Evolutionary conservation across 2,113 vertebrate species (phyloP), one percentile per base, ranked within the genome.

Genomic region (Heloderma charlesbogerti): DNA sequence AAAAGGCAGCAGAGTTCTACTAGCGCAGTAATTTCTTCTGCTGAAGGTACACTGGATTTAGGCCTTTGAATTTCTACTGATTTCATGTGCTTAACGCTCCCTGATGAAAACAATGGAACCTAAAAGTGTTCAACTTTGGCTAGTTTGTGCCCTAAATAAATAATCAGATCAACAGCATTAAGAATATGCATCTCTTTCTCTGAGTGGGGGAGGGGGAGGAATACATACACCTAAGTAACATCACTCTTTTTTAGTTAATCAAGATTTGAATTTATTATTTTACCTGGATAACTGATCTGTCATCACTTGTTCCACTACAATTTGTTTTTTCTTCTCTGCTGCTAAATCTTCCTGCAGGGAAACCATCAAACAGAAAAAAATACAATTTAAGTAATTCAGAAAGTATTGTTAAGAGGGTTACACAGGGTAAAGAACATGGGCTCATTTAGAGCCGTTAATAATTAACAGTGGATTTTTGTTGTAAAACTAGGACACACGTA

Each of bases 251-350:
- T 78, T 1, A 34, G 9, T 69, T 89, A 94, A 92, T 77, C 0
- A 54, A 45, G 60, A 81, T 0, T 6, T 83, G 54, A 79, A 27
- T 85, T 86, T 79, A 83, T 83, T 87, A 5, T 67, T 94, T 95
- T 94, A 98, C 98, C 98, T 97, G 82, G 94, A 98, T 86, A 98
- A 97, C 0, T 98, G 97, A 94, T 98, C 98, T 91, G 95, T 92
- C 97, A 98, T 98, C 87, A 98, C 95, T 96, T 98, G 98, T 90
- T 98, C 98, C 82, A 96, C 93, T 57, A 98, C 97, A 77, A 94
- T 87, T 93, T 97, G 97, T 66, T 97, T 98, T 95, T 94, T 98
- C 91, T 96, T 98, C 84, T 98, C 97, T 51, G 94, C 89, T 89
- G 96, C 97, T 94, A 98, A 94, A 48, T 94, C 95, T 90, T 98